A percentile compares a stretch with the other conserved stretches of the same genome.
These are phyloP conservation scores for Nomada ferruginata DNA, from an alignment of 2,888 invertebrate genomes.

Conservation along the genomic window DNA sequence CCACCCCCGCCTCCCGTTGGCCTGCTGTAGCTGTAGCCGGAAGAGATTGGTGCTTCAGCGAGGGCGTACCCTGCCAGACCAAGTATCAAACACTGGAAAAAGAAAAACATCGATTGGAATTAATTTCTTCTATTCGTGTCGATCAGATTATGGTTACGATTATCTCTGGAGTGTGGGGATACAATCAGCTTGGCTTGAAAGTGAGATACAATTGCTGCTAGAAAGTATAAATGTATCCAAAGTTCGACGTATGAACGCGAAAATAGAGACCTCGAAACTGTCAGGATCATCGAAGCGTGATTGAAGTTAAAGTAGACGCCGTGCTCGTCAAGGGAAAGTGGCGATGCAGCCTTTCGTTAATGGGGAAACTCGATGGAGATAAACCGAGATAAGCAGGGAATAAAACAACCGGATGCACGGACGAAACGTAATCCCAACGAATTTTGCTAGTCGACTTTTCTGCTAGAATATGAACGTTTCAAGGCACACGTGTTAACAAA, in stretches of 20 bases:
- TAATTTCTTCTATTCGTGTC: neutral
- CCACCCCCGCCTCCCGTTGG: constrained; percentile 86
- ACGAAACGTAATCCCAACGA: constrained; percentile 21
- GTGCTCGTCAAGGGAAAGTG: constrained; percentile 41
- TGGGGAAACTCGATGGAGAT: constrained; percentile 28
- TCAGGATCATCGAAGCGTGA: constrained; percentile 31
- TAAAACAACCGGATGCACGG: neutral
- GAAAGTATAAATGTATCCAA: constrained; percentile 19
- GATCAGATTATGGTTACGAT: neutral
- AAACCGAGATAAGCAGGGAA: neutral
- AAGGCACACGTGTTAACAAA: constrained; percentile 11
- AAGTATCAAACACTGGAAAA: constrained; percentile 92
- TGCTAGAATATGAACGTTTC: constrained; percentile 19
- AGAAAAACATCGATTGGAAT: neutral
- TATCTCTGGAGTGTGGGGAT: too few species aligned
- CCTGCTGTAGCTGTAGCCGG: constrained; percentile 85
- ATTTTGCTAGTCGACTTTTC: neutral
- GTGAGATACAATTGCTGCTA: neutral
- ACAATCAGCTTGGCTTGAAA: neutral
- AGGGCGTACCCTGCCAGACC: constrained; percentile 90
- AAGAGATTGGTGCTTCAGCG: constrained; percentile 88
- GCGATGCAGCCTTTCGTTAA: too few species aligned
- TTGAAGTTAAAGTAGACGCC: constrained; percentile 36
- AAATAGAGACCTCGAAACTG: constrained; percentile 10
- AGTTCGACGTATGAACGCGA: neutral